Evolutionary conservation across 2,888 invertebrate genomes (phyloP).

Genomic region (Zonitis immaculata): DNA sequence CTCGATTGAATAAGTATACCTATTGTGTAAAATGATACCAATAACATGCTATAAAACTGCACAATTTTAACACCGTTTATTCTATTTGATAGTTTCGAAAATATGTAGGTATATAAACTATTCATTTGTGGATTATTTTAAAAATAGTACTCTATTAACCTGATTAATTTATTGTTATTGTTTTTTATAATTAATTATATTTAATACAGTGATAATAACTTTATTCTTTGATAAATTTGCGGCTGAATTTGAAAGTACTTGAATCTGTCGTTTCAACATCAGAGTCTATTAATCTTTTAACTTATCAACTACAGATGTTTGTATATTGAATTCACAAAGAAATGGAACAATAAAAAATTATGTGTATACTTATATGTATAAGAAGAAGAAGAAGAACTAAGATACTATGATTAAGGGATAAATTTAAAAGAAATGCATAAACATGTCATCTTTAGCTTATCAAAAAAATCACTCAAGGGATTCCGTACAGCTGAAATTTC

Average conservation of each 20-base stretch:
- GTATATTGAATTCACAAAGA: neutral
- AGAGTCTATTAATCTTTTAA: neutral
- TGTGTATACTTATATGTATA: no score
- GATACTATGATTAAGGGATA: neutral
- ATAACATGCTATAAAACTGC: slow-evolving; percentile 11
- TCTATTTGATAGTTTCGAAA: slow-evolving; percentile 7
- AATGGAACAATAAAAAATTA: neutral
- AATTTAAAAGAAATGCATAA: slow-evolving; percentile 20
- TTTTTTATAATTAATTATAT: no score
- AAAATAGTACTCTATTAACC: slow-evolving; percentile 4
- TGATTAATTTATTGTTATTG: neutral
- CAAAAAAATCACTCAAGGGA: slow-evolving; percentile 30
- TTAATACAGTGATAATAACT: neutral
- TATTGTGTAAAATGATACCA: slow-evolving; percentile 20
- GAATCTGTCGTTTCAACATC: neutral
- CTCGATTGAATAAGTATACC: slow-evolving; percentile 11
- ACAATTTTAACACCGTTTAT: slow-evolving; percentile 15
- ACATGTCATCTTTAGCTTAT: slow-evolving; percentile 34
- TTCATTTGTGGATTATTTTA: slow-evolving; percentile 3
- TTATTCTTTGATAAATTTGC: neutral
- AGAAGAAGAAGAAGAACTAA: neutral
- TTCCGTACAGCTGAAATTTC: slow-evolving; percentile 31
- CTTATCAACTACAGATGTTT: neutral
- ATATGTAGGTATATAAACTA: no score
- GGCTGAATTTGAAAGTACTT: neutral